These are phyloP conservation scores for Tor tambroides DNA, from an alignment of 2,113 vertebrate species.

Conservation along the genomic window DNA sequence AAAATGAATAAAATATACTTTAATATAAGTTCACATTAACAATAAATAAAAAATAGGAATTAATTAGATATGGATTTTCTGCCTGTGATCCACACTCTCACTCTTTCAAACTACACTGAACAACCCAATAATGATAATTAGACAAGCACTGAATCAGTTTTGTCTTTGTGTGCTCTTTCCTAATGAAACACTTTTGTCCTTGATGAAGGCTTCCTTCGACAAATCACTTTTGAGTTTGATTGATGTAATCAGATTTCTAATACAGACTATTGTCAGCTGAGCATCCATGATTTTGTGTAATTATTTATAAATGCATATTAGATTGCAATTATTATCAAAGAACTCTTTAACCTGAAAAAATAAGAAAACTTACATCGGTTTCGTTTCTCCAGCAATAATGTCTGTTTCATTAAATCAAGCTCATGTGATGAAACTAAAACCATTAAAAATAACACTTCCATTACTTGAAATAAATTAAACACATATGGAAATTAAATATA, in stretches of 20 bases:
- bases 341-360: neutral
- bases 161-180: neutral
- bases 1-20: too few relatives aligned
- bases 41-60: too few relatives aligned
- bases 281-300: neutral
- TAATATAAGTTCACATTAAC: too few relatives aligned
- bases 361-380: neutral
- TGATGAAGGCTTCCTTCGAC: neutral
- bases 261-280: neutral
- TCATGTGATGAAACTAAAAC: neutral
- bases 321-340: neutral
- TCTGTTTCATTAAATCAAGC: neutral
- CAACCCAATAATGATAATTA: neutral
- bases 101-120: neutral
- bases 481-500: too few relatives aligned
- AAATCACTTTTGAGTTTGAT: slow-evolving; percentile 10
- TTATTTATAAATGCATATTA: slow-evolving; percentile 1
- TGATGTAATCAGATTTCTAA: neutral
- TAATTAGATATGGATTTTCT: too few relatives aligned
- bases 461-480: too few relatives aligned
- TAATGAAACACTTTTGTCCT: slow-evolving; percentile 8
- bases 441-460: too few relatives aligned
- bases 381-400: neutral
- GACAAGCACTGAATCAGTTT: neutral
- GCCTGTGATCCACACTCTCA: neutral